These are phyloP conservation scores for Machimus atricapillus DNA, from an alignment of 2,888 invertebrate species.

Conservation along the genomic window DNA sequence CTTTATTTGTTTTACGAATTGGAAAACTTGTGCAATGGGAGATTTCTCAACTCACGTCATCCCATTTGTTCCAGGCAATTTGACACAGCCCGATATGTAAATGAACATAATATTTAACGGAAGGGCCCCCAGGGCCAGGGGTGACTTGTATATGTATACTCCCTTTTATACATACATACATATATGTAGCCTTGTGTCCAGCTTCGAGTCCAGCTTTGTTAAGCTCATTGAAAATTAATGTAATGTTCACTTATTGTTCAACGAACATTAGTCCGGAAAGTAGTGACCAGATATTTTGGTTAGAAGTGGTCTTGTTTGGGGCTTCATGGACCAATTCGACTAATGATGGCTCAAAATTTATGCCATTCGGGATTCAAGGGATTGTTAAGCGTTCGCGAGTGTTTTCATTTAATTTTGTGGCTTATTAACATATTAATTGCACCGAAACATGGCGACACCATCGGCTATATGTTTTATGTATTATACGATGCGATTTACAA, in stretches of 20 bases:
- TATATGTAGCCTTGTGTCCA: not conserved
- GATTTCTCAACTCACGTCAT: not conserved
- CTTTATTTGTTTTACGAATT: not conserved
- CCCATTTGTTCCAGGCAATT: constrained; percentile 13
- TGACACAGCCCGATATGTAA: not conserved
- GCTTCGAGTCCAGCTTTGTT: not conserved
- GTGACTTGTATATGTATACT: not conserved
- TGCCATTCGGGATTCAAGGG: not conserved
- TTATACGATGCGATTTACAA: not conserved
- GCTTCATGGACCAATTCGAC: not conserved
- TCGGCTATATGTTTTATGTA: not conserved
- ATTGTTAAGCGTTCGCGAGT: not conserved
- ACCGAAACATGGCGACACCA: not conserved
- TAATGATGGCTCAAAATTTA: constrained; percentile 22
- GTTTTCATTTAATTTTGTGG: constrained; percentile 5
- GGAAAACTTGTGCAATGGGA: not conserved
- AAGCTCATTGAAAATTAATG: constrained; percentile 30
- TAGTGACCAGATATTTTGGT: constrained; percentile 28
- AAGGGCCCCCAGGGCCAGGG: not conserved
- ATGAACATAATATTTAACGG: constrained; percentile 1
- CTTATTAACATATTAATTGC: constrained; percentile 1
- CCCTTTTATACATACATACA: not conserved
- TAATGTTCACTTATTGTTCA: constrained; percentile 34
- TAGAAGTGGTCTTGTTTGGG: constrained; percentile 23
- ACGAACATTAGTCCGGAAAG: constrained; percentile 13